A percentile compares a stretch with the other conserved stretches of the same genome.
These are phyloP conservation scores for Oreortyx pictus DNA, from an alignment of 2,797 vertebrate genomes.

Conservation along the genomic window DNA sequence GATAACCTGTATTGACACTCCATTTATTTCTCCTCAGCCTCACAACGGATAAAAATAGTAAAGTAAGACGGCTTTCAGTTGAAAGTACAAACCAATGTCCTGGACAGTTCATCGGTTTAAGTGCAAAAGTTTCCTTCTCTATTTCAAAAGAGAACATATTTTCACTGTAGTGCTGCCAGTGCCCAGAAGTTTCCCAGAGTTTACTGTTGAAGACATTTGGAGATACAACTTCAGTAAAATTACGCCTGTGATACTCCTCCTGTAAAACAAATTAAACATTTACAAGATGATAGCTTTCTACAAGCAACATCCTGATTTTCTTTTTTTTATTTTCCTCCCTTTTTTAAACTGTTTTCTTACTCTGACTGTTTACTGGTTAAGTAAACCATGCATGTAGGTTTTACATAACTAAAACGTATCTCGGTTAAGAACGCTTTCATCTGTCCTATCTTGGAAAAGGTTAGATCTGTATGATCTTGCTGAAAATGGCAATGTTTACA, in stretches of 20 bases:
- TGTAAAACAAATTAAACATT: constrained; percentile 48
- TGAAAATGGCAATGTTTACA: neutral
- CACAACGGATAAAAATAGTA: neutral
- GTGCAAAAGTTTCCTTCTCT: constrained; percentile 92
- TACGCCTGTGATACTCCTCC: constrained; percentile 89
- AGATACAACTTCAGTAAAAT: constrained; percentile 92
- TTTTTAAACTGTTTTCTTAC: neutral
- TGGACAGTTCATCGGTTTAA: constrained; percentile 98
- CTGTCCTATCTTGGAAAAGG: neutral
- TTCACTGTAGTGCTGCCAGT: constrained; percentile 95
- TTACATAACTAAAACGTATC: neutral
- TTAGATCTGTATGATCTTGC: neutral
- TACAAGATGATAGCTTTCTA: neutral
- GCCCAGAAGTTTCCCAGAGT: constrained; percentile 94
- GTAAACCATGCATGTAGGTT: accelerated
- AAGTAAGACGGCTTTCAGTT: neutral
- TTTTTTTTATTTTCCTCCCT: neutral
- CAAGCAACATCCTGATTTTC: neutral
- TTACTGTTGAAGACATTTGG: constrained; percentile 94
- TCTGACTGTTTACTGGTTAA: neutral
- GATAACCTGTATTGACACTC: neutral
- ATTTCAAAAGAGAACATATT: constrained; percentile 95
- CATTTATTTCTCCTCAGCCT: neutral
- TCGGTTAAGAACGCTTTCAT: neutral
- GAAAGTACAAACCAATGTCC: constrained; percentile 90